These are phyloP conservation scores for Paradisaea rubra DNA, from an alignment of 2,113 vertebrate species.

Conservation along the genomic window DNA sequence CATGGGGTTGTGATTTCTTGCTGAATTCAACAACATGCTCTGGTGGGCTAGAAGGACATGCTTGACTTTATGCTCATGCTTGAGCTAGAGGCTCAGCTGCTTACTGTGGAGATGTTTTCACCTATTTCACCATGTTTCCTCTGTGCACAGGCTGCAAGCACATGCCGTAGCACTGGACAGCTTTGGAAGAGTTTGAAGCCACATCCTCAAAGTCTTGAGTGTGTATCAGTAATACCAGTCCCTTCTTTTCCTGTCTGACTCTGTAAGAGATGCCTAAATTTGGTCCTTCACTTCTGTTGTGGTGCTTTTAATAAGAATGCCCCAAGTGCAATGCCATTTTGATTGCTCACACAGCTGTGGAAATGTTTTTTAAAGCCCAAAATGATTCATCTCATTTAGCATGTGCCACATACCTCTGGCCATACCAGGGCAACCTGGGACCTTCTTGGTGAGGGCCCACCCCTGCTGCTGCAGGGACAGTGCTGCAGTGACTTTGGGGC, in stretches of 20 bases:
- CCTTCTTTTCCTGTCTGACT: background rate
- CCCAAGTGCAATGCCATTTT: background rate
- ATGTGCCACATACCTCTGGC: background rate
- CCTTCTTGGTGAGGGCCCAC: background rate
- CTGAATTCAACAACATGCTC: background rate
- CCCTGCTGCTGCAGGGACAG: background rate
- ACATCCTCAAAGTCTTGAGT: background rate
- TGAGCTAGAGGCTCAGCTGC: background rate
- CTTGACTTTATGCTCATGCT: background rate
- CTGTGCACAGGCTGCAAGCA: background rate
- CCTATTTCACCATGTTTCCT: fast-evolving
- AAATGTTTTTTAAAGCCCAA: background rate
- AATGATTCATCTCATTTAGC: background rate
- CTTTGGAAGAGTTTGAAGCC: background rate
- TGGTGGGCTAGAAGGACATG: background rate
- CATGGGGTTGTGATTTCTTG: background rate
- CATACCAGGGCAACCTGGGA: background rate
- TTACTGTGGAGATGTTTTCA: background rate
- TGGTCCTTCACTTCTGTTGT: background rate
- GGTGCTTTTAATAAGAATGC: background rate
- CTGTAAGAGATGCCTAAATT: background rate
- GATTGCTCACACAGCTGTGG: background rate
- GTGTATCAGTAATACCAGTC: background rate
- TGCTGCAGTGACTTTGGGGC: background rate
- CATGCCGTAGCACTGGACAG: background rate